Percentiles rank a stretch among this genome's conserved stretches.
phyloP scores from a whole-genome alignment of 2,797 vertebrate genomes.

The Podargus strigoides region DNA sequence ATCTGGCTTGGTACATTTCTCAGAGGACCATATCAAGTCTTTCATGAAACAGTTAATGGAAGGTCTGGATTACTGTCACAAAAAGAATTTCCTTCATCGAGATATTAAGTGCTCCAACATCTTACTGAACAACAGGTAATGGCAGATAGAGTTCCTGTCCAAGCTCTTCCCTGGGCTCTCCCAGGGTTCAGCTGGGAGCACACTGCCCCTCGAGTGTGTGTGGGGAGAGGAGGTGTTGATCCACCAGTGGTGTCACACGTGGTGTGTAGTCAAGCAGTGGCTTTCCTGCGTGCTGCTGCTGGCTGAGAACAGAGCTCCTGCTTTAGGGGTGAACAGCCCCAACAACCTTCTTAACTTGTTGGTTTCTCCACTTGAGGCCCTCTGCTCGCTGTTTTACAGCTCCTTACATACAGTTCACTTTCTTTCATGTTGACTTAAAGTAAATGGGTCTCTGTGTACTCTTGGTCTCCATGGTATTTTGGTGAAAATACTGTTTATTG shows the following conservation, averaged over 20 bases:
- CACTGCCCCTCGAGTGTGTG: rapidly evolving
- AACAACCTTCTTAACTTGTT: not conserved
- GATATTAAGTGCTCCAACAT: slow-evolving; percentile 99
- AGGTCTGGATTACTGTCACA: slow-evolving; percentile 97
- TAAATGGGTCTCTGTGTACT: not conserved
- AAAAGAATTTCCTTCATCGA: slow-evolving; percentile 97
- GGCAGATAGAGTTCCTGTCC: not conserved
- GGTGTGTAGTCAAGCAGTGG: not conserved
- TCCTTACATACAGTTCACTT: not conserved
- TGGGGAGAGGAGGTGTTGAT: not conserved
- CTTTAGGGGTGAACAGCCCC: not conserved
- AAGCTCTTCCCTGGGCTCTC: not conserved
- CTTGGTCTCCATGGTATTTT: not conserved
- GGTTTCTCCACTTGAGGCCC: not conserved
- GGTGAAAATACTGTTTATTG: not conserved
- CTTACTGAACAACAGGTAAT: slow-evolving; percentile 94
- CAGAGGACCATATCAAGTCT: slow-evolving; percentile 95
- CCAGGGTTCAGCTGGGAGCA: not conserved
- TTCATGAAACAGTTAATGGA: slow-evolving; percentile 99
- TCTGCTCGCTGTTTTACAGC: not conserved
- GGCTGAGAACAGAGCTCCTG: not conserved
- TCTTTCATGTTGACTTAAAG: not conserved
- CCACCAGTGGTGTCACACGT: not conserved
- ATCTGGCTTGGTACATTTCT: slow-evolving; percentile 97
- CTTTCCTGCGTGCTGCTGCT: not conserved